These are phyloP conservation scores for Antitype chi DNA, from an alignment of 2,888 invertebrate genomes.

Conservation along the genomic window DNA sequence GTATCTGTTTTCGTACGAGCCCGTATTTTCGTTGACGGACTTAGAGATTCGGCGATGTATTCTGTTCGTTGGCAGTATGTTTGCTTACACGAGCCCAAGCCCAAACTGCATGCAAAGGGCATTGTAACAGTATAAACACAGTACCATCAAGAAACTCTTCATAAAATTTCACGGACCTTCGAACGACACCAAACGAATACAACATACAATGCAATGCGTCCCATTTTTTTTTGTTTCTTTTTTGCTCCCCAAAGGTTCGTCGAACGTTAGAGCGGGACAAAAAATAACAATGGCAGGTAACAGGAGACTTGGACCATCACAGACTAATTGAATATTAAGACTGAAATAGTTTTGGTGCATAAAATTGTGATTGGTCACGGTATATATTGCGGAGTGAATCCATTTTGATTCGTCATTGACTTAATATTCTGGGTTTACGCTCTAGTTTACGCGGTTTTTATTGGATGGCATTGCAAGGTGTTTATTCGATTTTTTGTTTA, in stretches of 20 bases:
- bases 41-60: neutral
- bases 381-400: slow-evolving; percentile 53
- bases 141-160: slow-evolving; percentile 49
- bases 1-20: no score
- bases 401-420: slow-evolving; percentile 58
- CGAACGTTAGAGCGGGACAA: slow-evolving; percentile 69
- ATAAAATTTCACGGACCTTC: slow-evolving; percentile 66
- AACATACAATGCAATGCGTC: slow-evolving; percentile 60
- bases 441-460: slow-evolving; percentile 50
- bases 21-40: no score
- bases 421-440: slow-evolving; percentile 55
- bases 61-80: neutral
- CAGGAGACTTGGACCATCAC: slow-evolving; percentile 70
- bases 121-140: slow-evolving; percentile 50
- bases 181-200: slow-evolving; percentile 50
- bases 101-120: slow-evolving; percentile 6
- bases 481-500: slow-evolving; percentile 28
- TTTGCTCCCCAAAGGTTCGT: slow-evolving; percentile 61
- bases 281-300: slow-evolving; percentile 82
- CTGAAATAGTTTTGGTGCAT: slow-evolving; percentile 66
- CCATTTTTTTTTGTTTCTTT: slow-evolving; percentile 54
- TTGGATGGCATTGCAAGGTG: slow-evolving; percentile 42
- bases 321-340: slow-evolving; percentile 74
- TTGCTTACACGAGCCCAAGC: neutral
- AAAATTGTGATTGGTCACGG: slow-evolving; percentile 63